A percentile compares a stretch with the other conserved stretches of the same genome.
Evolutionary conservation across 2,113 vertebrate species (phyloP).

Genomic region (Larimichthys crocea): DNA sequence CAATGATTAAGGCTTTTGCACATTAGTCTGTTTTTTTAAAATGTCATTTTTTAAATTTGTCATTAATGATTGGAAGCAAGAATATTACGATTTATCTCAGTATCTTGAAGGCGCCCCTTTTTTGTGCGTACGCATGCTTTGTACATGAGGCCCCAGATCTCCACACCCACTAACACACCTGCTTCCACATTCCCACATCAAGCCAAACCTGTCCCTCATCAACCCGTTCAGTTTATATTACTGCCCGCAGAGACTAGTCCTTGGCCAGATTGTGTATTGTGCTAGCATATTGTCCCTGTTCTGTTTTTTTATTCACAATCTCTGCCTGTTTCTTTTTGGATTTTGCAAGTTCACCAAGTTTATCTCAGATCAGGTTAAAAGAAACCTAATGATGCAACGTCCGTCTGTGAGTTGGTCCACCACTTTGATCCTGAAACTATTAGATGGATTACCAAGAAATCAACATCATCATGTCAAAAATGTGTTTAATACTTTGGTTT

Average conservation of each 20-base stretch:
- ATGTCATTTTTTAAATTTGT: too few species aligned
- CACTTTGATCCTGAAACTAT: neutral
- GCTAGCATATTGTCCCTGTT: too few species aligned
- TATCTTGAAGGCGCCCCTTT: too few species aligned
- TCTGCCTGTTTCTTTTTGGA: neutral
- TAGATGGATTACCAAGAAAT: neutral
- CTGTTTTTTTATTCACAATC: neutral
- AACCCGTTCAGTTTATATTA: neutral
- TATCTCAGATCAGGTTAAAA: too few species aligned
- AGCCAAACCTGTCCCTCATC: slow-evolving; percentile 1
- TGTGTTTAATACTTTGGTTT: too few species aligned
- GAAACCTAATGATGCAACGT: too few species aligned
- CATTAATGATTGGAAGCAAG: neutral
- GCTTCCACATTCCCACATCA: neutral
- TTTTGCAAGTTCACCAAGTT: neutral
- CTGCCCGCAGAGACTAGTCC: neutral
- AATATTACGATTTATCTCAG: neutral
- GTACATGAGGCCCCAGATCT: too few species aligned
- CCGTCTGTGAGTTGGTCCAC: too few species aligned
- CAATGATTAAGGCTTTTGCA: neutral
- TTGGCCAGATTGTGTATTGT: neutral
- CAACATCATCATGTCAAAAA: too few species aligned
- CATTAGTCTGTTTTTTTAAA: neutral
- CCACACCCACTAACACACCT: slow-evolving; percentile 1
- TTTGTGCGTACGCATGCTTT: too few species aligned